A percentile compares a stretch with the other conserved stretches of the same genome.
These are phyloP conservation scores for Pseudococcus viburni DNA, from an alignment of 2,888 invertebrate genomes.

Conservation along the genomic window DNA sequence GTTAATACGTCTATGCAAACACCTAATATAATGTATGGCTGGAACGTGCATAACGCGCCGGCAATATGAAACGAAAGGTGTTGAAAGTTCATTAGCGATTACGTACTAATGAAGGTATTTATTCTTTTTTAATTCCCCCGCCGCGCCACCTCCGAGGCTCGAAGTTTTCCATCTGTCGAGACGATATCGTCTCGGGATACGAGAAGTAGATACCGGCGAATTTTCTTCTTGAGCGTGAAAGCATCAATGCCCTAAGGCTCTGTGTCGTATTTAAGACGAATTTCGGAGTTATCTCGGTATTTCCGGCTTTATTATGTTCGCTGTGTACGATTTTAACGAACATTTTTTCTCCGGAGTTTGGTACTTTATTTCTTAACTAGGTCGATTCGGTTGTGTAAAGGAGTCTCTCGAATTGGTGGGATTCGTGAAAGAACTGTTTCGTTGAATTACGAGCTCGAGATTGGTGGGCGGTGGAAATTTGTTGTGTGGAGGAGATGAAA, in stretches of 20 bases:
- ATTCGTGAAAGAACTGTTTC: no score
- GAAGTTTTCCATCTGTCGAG: constrained; percentile 25
- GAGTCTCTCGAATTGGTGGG: no score
- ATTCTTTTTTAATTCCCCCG: neutral
- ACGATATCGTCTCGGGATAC: neutral
- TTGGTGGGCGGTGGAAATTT: no score
- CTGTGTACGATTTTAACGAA: neutral
- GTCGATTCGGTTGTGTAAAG: neutral
- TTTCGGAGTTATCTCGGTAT: neutral
- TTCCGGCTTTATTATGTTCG: neutral
- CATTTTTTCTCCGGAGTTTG: neutral
- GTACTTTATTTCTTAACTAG: neutral
- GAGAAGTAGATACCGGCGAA: neutral
- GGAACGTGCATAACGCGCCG: constrained; percentile 18
- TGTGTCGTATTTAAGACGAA: neutral
- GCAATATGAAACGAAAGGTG: constrained; percentile 28
- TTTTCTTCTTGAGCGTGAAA: neutral
- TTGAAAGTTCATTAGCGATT: constrained; percentile 54
- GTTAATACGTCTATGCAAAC: constrained; percentile 57
- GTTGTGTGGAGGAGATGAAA: no score
- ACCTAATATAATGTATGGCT: constrained; percentile 41
- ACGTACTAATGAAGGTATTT: constrained; percentile 52
- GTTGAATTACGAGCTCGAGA: no score
- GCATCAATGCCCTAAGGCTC: neutral
- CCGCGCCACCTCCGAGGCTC: neutral